phyloP scores from a whole-genome alignment of 2,113 vertebrate genomes.

The Misgurnus mizolepis region DNA sequence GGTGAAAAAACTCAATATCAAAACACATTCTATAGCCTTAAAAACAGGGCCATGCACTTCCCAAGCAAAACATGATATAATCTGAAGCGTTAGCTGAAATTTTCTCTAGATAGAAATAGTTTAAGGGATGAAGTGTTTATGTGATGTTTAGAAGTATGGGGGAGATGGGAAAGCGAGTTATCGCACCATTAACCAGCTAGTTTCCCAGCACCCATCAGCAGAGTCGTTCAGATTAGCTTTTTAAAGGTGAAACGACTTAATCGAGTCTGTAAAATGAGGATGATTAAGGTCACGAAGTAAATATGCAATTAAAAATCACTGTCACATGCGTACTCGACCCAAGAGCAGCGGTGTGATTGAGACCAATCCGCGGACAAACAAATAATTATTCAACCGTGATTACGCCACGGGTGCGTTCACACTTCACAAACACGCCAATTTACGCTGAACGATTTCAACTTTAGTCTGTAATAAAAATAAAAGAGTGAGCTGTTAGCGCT shows the following conservation, averaged over 20 bases:
- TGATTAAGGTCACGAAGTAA: constrained; percentile 18
- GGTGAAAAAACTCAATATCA: too few relatives aligned
- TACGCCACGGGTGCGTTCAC: not conserved
- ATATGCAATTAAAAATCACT: not conserved
- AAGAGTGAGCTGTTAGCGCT: constrained; percentile 20
- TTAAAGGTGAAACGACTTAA: constrained; percentile 29
- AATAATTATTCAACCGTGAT: not conserved
- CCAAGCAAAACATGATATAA: not conserved
- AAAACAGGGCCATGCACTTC: too few relatives aligned
- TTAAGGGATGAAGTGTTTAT: not conserved
- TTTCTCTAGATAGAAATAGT: not conserved
- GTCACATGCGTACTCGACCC: not conserved
- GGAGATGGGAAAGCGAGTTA: not conserved
- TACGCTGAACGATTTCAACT: constrained; percentile 27
- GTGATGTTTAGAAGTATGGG: not conserved
- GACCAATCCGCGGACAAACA: constrained; percentile 17
- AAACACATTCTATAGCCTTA: too few relatives aligned
- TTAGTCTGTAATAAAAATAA: constrained; percentile 38
- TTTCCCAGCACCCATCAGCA: constrained; percentile 4
- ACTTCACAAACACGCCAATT: not conserved
- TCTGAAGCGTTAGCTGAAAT: not conserved
- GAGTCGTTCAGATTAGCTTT: not conserved
- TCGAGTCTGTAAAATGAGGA: constrained; percentile 16
- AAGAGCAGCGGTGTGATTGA: constrained; percentile 16
- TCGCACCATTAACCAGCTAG: constrained; percentile 19